A percentile compares a stretch with the other conserved stretches of the same genome.
Conservation (phyloP, 1,140 invertebrate species). For the Sitobion miscanthi region DNA sequence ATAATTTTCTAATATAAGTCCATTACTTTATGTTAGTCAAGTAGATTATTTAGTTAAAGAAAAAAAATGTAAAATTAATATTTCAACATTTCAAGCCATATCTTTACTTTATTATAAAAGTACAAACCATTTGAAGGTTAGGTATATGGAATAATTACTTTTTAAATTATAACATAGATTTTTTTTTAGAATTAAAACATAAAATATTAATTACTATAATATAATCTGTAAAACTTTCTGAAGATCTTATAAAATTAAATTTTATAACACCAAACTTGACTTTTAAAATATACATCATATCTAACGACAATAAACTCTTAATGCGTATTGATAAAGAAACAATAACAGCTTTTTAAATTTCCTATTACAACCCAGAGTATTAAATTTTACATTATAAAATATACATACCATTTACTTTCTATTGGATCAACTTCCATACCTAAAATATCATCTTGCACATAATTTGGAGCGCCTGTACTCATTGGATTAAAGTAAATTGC, state of each 20-base stretch:
- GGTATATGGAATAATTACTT: too few species aligned
- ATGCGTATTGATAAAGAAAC: not conserved
- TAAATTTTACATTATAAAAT: not conserved
- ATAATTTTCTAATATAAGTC: not conserved
- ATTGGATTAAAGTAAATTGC: not conserved
- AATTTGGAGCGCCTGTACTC: not conserved
- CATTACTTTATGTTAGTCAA: not conserved
- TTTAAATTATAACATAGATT: not conserved
- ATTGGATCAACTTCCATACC: not conserved
- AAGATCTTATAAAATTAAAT: not conserved
- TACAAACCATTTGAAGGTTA: not conserved
- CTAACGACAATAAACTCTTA: not conserved
- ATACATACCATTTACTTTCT: conserved; percentile 6
- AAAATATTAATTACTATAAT: too few species aligned
- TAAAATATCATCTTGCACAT: not conserved
- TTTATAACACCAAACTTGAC: not conserved
- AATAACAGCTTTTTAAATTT: not conserved
- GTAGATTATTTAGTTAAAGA: too few species aligned
- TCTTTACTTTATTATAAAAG: not conserved
- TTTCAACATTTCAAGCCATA: not conserved
- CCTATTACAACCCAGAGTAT: not conserved
- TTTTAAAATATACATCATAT: not conserved
- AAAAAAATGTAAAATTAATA: not conserved
- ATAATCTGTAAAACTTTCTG: not conserved
- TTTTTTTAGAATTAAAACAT: not conserved